These are phyloP conservation scores for Vimba vimba DNA, from an alignment of 2,113 vertebrate genomes.

Conservation along the genomic window DNA sequence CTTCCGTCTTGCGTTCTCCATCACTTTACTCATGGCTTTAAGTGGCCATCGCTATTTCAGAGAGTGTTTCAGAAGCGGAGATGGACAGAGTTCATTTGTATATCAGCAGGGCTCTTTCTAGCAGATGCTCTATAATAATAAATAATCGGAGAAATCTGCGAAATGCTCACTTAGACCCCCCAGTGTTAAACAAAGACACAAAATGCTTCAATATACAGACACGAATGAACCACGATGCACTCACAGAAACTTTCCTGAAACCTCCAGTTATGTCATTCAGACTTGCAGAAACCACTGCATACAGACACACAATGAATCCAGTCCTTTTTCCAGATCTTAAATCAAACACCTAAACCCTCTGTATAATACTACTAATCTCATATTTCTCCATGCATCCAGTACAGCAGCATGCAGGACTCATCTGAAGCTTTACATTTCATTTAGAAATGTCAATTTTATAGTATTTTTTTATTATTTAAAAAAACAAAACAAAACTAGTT, in stretches of 20 bases:
- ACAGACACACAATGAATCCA: background rate
- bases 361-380: too few species aligned
- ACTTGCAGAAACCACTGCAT: background rate
- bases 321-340: too few species aligned
- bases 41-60: conserved; percentile 11
- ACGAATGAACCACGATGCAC: background rate
- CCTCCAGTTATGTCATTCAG: background rate
- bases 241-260: background rate
- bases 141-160: background rate
- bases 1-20: background rate
- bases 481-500: too few species aligned
- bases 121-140: background rate
- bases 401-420: too few species aligned
- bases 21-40: background rate
- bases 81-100: background rate
- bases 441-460: too few species aligned
- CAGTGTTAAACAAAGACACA: background rate
- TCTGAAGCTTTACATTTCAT: too few species aligned
- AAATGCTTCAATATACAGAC: background rate
- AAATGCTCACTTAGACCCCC: background rate
- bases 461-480: too few species aligned
- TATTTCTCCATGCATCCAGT: too few species aligned
- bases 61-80: background rate
- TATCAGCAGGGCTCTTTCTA: background rate
- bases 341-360: too few species aligned